phyloP scores from a whole-genome alignment of 1,140 invertebrate genomes.

The Tetragnatha versicolor region DNA sequence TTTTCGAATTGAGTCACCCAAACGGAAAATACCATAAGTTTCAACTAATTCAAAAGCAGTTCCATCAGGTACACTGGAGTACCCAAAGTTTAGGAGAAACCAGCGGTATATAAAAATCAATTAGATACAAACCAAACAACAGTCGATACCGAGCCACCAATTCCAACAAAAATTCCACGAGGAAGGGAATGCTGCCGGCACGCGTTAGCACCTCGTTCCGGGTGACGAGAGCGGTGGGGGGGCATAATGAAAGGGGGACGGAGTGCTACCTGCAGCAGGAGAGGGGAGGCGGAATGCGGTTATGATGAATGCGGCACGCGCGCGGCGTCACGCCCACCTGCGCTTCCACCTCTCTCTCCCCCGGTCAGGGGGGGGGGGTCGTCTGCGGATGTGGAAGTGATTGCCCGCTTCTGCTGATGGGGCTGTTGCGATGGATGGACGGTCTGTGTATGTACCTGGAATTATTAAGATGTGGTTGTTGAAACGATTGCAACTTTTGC shows the following conservation, averaged over 20 bases:
- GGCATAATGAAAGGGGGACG: background rate
- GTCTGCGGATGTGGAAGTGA: background rate
- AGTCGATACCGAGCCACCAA: background rate
- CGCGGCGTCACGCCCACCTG: constrained; percentile 37
- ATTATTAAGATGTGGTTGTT: too few relatives aligned
- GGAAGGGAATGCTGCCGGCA: too few relatives aligned
- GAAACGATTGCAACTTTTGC: too few relatives aligned
- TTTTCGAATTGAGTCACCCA: too few relatives aligned
- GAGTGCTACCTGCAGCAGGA: too few relatives aligned
- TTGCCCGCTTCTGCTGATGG: background rate
- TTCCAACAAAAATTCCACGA: background rate
- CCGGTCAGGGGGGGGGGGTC: background rate
- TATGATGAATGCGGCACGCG: constrained; percentile 23
- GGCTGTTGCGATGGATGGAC: background rate
- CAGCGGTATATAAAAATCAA: too few relatives aligned
- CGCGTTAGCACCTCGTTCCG: background rate
- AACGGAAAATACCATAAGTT: too few relatives aligned
- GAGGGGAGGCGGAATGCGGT: background rate
- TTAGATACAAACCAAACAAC: too few relatives aligned
- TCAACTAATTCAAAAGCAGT: background rate
- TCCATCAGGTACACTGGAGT: background rate
- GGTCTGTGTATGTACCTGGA: too few relatives aligned
- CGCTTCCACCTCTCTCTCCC: background rate
- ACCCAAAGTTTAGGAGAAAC: too few relatives aligned
- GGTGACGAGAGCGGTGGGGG: background rate